phyloP scores from a whole-genome alignment of 2,797 vertebrate genomes.

The Sylvilagus floridanus region DNA sequence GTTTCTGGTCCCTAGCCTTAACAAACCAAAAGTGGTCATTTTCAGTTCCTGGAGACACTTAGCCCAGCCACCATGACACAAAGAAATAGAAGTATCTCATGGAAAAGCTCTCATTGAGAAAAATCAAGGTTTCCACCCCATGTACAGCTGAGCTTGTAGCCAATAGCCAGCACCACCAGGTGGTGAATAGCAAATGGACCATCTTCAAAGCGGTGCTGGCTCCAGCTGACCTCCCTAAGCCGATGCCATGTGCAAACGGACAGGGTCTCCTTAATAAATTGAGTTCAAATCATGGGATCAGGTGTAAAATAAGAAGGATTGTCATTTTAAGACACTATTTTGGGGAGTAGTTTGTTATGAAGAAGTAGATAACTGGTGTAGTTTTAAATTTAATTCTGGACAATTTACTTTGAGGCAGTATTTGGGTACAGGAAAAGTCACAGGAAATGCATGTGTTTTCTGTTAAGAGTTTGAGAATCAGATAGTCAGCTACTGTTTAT shows the following conservation, averaged over 20 bases:
- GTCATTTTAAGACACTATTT: background rate
- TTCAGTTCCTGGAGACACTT: background rate
- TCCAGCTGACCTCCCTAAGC: background rate
- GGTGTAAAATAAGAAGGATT: background rate
- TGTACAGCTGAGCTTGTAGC: background rate
- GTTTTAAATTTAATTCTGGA: conserved; percentile 67
- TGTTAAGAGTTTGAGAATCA: background rate
- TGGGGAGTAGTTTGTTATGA: background rate
- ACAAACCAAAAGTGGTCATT: background rate
- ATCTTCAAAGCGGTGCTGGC: background rate
- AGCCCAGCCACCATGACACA: background rate
- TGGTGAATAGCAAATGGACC: no score
- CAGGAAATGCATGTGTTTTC: conserved; percentile 60
- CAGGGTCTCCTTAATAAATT: background rate
- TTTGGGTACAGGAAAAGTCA: conserved; percentile 67
- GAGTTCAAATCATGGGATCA: background rate
- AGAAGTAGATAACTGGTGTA: background rate
- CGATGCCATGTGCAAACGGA: background rate
- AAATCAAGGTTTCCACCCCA: background rate
- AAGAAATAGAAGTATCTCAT: background rate
- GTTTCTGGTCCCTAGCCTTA: background rate
- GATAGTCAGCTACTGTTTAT: background rate
- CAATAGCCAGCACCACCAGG: background rate
- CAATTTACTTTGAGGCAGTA: conserved; percentile 24
- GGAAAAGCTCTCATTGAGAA: background rate